These are phyloP conservation scores for Myotis vivesi DNA, from an alignment of 2,797 vertebrate genomes.

Conservation along the genomic window DNA sequence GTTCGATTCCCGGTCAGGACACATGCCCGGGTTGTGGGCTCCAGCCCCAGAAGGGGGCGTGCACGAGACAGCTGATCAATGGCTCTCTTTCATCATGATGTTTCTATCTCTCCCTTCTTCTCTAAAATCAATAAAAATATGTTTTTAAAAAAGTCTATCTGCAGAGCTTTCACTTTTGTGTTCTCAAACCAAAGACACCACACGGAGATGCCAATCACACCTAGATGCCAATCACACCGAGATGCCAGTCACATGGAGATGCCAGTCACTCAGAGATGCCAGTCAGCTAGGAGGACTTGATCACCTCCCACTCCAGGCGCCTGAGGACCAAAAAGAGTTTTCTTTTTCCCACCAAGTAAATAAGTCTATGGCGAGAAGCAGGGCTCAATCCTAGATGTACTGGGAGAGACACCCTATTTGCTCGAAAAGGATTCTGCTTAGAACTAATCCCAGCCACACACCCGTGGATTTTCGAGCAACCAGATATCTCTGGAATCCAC, in stretches of 20 bases:
- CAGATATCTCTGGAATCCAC: not conserved
- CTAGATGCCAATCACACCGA: too few species aligned
- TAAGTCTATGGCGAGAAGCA: not conserved
- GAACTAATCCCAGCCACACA: not conserved
- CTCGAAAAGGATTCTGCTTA: constrained; percentile 26
- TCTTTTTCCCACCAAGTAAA: not conserved
- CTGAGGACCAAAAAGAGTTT: not conserved
- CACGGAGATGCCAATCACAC: not conserved
- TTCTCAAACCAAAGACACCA: not conserved
- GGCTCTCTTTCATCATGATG: too few species aligned
- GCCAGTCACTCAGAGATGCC: not conserved
- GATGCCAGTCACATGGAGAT: not conserved
- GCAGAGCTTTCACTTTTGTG: not conserved
- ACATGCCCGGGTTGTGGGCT: too few species aligned
- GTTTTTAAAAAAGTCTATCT: not conserved
- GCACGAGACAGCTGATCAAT: too few species aligned
- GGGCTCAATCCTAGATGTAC: not conserved
- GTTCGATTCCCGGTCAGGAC: too few species aligned
- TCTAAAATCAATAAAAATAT: too few species aligned
- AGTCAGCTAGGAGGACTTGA: not conserved
- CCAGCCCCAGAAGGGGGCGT: too few species aligned
- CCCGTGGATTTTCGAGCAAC: not conserved
- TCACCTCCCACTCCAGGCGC: rapidly evolving
- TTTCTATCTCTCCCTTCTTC: too few species aligned
- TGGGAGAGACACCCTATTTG: not conserved